A percentile compares a stretch with the other conserved stretches of the same genome.
Evolutionary conservation across 1,140 invertebrate species (phyloP).

Genomic region (Wiebesia pumilae): DNA sequence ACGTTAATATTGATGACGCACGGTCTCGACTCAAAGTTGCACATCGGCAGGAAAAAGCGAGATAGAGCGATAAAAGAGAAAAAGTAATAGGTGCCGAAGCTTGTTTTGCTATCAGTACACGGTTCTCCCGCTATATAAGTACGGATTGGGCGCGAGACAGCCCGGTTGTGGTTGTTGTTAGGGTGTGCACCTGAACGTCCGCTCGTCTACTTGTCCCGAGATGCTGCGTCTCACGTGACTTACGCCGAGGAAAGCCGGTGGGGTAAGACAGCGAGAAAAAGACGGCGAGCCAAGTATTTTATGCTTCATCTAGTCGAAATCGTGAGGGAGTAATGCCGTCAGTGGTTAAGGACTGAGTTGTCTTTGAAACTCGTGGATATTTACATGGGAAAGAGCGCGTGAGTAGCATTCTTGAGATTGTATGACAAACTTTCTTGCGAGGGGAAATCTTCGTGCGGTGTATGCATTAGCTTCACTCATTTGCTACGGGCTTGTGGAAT

Average conservation of each 20-base stretch:
- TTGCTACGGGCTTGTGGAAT: not conserved
- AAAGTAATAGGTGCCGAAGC: no score
- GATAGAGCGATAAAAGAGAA: no score
- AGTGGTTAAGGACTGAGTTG: not conserved
- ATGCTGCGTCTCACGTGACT: no score
- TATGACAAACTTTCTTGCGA: slow-evolving; percentile 14
- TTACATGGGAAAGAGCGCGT: slow-evolving; percentile 10
- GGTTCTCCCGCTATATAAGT: no score
- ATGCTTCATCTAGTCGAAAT: not conserved
- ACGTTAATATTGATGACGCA: not conserved
- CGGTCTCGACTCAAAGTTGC: no score
- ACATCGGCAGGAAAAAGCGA: no score
- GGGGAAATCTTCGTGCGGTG: slow-evolving; percentile 7
- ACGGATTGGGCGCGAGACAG: no score
- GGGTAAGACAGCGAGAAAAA: no score
- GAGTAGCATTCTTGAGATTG: not conserved
- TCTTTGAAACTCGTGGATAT: not conserved
- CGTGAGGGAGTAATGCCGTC: not conserved
- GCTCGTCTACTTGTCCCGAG: no score
- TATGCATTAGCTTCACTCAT: not conserved
- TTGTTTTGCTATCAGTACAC: no score
- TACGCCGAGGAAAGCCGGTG: not conserved
- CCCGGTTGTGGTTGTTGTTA: no score
- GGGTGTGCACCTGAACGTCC: no score
- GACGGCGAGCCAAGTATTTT: not conserved